Evolutionary conservation across 2,797 vertebrate genomes (phyloP).

Genomic region (Gastrophryne carolinensis): DNA sequence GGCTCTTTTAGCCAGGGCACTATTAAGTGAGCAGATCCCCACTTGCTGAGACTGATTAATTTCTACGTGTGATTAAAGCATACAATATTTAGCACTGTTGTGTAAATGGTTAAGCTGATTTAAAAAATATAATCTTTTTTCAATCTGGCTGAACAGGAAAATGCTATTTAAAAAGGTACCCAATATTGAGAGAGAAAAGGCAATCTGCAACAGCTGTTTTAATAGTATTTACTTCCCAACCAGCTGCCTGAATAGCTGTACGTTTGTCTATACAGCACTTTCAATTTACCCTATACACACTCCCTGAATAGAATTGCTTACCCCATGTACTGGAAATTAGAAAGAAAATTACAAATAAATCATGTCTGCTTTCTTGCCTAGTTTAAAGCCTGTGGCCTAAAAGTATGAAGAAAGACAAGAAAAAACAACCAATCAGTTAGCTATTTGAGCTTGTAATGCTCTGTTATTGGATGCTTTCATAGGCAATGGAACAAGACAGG

Average conservation of each 20-base stretch:
- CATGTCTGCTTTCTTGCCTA: not conserved
- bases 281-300: conserved; percentile 5
- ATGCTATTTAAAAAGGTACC: conserved; percentile 1
- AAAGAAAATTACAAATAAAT: not conserved
- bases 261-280: conserved; percentile 7
- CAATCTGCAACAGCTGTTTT: conserved; percentile 38
- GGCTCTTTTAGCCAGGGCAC: no score
- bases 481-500: not conserved
- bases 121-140: not conserved
- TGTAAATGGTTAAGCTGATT: not conserved
- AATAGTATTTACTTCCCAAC: conserved; percentile 30
- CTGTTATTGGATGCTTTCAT: not conserved
- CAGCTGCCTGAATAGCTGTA: conserved; percentile 9
- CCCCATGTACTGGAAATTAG: not conserved
- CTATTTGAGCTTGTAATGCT: not conserved
- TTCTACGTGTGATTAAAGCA: no score
- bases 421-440: not conserved
- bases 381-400: conserved; percentile 17
- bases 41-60: no score
- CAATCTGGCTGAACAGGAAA: conserved; percentile 1
- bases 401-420: conserved; percentile 1
- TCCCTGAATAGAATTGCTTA: conserved; percentile 18
- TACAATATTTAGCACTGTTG: not conserved
- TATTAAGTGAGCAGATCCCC: no score
- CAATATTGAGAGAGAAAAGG: conserved; percentile 1